Evolutionary conservation across 1,140 invertebrate species (phyloP).

Genomic region (Heliconius nattereri): DNA sequence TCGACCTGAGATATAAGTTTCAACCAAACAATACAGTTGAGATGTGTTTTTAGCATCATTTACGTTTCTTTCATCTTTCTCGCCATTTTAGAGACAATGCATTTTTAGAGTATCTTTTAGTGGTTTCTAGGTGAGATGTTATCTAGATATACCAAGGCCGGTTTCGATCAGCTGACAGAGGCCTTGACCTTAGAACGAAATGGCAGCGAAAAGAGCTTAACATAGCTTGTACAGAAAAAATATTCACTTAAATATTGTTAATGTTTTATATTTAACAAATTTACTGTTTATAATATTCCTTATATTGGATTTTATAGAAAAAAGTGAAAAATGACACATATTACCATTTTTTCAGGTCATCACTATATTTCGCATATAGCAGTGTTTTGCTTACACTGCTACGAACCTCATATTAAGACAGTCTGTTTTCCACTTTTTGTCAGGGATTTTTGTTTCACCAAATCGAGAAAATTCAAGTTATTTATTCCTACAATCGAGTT

Average conservation of each 20-base stretch:
- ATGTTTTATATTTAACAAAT: no score
- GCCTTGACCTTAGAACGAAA: constrained; percentile 11
- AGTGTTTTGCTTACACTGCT: no score
- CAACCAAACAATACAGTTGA: background rate
- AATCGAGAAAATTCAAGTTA: no score
- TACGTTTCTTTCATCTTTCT: background rate
- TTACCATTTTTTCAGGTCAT: no score
- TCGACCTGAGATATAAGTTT: background rate
- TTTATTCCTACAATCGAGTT: no score
- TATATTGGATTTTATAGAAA: no score
- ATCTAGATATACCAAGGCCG: constrained; percentile 17
- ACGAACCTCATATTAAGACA: no score
- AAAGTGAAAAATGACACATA: no score
- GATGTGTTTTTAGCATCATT: background rate
- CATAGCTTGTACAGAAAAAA: background rate
- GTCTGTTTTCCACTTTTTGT: no score
- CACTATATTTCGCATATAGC: no score
- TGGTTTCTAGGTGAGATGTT: constrained; percentile 18
- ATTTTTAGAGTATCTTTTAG: constrained; percentile 17
- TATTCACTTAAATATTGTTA: background rate
- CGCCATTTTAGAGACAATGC: constrained; percentile 15
- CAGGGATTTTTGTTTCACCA: no score
- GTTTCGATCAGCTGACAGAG: constrained; percentile 2
- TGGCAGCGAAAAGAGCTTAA: background rate
- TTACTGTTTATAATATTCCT: no score